Base-by-base conservation (phyloP, 2,797 vertebrate genomes). In the Podarcis siculus region DNA sequence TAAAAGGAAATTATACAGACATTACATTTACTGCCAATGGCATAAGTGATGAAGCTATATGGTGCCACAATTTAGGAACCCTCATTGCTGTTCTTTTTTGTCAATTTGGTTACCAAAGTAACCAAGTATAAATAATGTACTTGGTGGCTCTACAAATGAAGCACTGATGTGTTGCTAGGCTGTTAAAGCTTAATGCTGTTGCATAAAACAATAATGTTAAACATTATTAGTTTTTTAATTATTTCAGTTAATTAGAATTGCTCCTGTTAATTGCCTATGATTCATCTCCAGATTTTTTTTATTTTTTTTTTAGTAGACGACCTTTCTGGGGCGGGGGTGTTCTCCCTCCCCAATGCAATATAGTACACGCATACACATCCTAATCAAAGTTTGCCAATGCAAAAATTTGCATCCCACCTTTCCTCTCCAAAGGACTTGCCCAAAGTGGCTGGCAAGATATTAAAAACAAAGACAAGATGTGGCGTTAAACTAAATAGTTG, bases 161-260 rank as follows among this genome's bases (percentile, higher is more conserved):
- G 93, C 92, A 95, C 95, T 95, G 96, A 97, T 96, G 96, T 95
- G 96, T 96, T 96, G 94, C 96, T 95, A 94, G 89, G 95, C 95
- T 95, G 94, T 96, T 96, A 96, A 95, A 95, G 96, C 95, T 89
- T 96, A 96, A 97, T 96, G 96, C 95, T 94, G 90, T 95, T 95
- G 95, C 96, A 95, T 95, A 95, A 96, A 96, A 96, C 96, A 97
- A 97, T 96, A 95, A 97, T 96, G 96, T 97, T 97, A 96, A 96
- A 97, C 96, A 96, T 97, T 97, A 97, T 97, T 97, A 97, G 96
- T 97, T 97, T 97, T 96, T 97, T 97, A 97, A 97, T 97, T 97
- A 97, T 97, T 95, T 93, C 96, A 92, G 96, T 97, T 97, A 96
- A 97, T 97, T 97, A 96, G 97, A 96, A 96, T 96, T 95, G 96